Evolutionary conservation across 2,797 vertebrate genomes (phyloP), one percentile per base, ranked within the genome.

Genomic region (Phalloptychus januarius): DNA sequence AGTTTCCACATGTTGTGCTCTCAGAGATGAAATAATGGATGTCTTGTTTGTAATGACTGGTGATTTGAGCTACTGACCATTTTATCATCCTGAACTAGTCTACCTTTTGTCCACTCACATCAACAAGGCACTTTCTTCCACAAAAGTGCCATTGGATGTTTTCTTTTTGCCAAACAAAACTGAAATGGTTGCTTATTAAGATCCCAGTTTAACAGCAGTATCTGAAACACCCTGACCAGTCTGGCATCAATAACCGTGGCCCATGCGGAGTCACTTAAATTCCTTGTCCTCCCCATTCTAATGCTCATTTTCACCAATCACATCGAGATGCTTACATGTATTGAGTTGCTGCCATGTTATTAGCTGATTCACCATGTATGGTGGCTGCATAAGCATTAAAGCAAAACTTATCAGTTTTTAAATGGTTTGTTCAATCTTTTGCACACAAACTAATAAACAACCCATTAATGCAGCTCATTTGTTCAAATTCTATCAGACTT

Each of bases 361-460:
- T 36, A 33, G 58, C 58, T 36, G 65, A 69, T 40, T 40, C 36
- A 67, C 33, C 18, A 23, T 42, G 36, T 33, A 63, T 0, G 1
- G 58, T 16, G 13, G 0, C 56, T 33, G 40, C 25, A 18, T 45
- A 16, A 70, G 40, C 25, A 28, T 16, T 28, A 45, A 70, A 70
- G 38, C 67, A 70, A 28, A 70, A 45, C 67, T 44, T 42, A 42
- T 40, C 1, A 10, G n/a, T 69, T 69, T 40, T 72, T 18, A 1
- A 74, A 15, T 8, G 10, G 25, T 46, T 72, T 12, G 71, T 75
- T 65, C 33, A 67, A 75, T 48, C 13, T 15, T n/a, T 23, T 31
- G 42, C 4, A 46, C 45, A 33, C 58, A 74, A 1, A 83, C 11
- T 44, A 54, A 45, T 7, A 82, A 76, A 54, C 18, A 45, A 70